These are phyloP conservation scores for Elephas maximus DNA, from an alignment of 2,113 vertebrate species.

Conservation along the genomic window DNA sequence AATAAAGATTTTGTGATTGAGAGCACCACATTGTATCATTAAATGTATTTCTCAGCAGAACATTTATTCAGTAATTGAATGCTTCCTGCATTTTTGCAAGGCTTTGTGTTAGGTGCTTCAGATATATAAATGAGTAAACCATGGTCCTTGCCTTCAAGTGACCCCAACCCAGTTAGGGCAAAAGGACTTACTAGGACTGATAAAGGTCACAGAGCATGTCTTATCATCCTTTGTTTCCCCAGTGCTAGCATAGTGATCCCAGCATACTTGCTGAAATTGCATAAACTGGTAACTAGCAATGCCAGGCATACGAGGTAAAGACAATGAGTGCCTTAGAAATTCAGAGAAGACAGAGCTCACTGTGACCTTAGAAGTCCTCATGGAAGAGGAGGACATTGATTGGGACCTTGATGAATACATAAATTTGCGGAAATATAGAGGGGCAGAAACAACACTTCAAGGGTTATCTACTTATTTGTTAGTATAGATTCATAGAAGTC, in stretches of 20 bases:
- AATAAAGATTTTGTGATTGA: not conserved
- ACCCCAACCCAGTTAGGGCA: not conserved
- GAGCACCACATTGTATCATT: not conserved
- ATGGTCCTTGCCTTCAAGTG: not conserved
- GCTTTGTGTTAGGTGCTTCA: not conserved
- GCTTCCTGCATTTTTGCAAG: not conserved
- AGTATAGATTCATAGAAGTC: slow-evolving; percentile 12
- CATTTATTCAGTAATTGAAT: not conserved
- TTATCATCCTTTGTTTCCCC: not conserved
- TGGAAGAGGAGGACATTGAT: not conserved
- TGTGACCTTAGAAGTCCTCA: not conserved
- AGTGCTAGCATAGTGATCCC: not conserved
- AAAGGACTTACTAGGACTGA: not conserved
- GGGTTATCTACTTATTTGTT: slow-evolving; percentile 29
- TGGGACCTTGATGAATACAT: not conserved
- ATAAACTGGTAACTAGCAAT: not conserved
- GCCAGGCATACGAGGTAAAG: not conserved
- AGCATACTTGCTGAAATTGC: not conserved
- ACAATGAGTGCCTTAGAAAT: not conserved
- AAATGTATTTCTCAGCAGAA: not conserved
- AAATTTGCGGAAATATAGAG: not conserved
- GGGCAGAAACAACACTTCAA: not conserved
- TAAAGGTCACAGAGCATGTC: not conserved
- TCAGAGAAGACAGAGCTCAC: not conserved
- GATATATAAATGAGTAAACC: not conserved